Evolutionary conservation across 2,888 invertebrate species (phyloP), one percentile per base, ranked within the genome.

Genomic region (Cheilosia variabilis): DNA sequence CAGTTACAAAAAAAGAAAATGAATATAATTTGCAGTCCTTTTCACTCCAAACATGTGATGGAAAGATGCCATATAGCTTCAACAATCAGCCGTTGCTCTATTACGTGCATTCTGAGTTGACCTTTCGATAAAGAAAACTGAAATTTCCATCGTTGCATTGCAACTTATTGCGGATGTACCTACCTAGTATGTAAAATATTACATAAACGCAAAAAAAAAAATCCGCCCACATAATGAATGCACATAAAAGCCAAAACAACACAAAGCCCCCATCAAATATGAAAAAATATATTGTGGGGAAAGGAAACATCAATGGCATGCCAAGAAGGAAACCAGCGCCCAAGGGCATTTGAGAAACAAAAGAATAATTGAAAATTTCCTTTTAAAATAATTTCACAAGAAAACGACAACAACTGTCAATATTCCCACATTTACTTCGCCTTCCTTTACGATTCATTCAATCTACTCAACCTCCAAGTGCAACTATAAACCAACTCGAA

Each of bases 401-500:
- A 10, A 45, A 62, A 27, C 57, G 57, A 24, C 63, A 65, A 65
- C 34, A 47, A 47, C 47, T 68, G 66, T 43, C 43, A 31, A 45
- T n/a, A 19, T 55, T 68, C 66, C 43, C 66, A 68, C 13, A 53
- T 27, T 17, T 27, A 9, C 24, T 47, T 47, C 17, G 13, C 41
- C n/a, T 13, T 27, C 10, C 52, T 15, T 22, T 34, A 50, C 15
- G 50, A 17, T 27, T 17, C 43, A 45, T 27, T 22, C 43, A 58
- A 24, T 41, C 1, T 27, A 7, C 27, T 7, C 58, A 22, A 41
- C 9, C 22, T 45, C 45, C 7, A 45, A 43, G 13, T 27, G 58
- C 50, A 22, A 31, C 7, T 47, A n/a, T 45, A 45, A 17, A 6
- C 17, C 19, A 13, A 47, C 37, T 24, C 22, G 27, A 68, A 62